Evolutionary conservation across 1,140 invertebrate species (phyloP).

Genomic region (Harpegnathos saltator): DNA sequence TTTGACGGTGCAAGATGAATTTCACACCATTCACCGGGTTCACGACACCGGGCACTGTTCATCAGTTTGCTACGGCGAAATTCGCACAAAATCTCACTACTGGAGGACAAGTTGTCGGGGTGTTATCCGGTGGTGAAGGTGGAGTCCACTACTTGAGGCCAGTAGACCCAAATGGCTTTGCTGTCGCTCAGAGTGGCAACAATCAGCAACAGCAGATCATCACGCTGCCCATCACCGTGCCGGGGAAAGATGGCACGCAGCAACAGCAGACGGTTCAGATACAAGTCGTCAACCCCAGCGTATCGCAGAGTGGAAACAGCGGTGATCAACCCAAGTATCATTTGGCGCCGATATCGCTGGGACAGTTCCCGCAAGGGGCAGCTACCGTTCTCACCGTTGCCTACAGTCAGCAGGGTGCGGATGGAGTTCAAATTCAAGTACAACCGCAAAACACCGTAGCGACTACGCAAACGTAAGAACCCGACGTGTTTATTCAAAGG

Average conservation of each 20-base stretch:
- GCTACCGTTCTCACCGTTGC: slow-evolving; percentile 91
- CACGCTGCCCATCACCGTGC: slow-evolving; percentile 91
- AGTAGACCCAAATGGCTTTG: slow-evolving; percentile 88
- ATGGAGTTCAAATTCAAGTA: slow-evolving; percentile 87
- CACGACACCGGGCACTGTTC: slow-evolving; percentile 88
- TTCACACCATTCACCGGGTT: slow-evolving; percentile 89
- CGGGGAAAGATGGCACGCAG: slow-evolving; percentile 90
- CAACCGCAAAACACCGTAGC: slow-evolving; percentile 85
- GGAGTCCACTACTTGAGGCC: slow-evolving; percentile 92
- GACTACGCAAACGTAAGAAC: slow-evolving; percentile 84
- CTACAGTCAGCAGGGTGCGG: slow-evolving; percentile 87
- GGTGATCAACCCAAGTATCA: slow-evolving; percentile 90
- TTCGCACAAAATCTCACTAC: slow-evolving; percentile 88
- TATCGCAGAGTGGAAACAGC: slow-evolving; percentile 84
- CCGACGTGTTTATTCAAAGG: too few relatives aligned
- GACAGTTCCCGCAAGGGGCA: slow-evolving; percentile 86
- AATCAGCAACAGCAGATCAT: slow-evolving; percentile 88
- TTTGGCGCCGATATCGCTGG: slow-evolving; percentile 88
- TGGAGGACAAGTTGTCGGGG: slow-evolving; percentile 87
- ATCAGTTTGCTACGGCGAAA: slow-evolving; percentile 89
- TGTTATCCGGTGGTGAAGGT: slow-evolving; percentile 88
- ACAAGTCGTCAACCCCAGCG: slow-evolving; percentile 89
- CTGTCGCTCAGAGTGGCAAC: slow-evolving; percentile 82
- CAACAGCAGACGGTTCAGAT: slow-evolving; percentile 92
- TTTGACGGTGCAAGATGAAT: slow-evolving; percentile 87